Percentiles rank a stretch among this genome's conserved stretches.
Evolutionary conservation across 2,113 vertebrate genomes (phyloP).

Genomic region (Acinonyx jubatus): DNA sequence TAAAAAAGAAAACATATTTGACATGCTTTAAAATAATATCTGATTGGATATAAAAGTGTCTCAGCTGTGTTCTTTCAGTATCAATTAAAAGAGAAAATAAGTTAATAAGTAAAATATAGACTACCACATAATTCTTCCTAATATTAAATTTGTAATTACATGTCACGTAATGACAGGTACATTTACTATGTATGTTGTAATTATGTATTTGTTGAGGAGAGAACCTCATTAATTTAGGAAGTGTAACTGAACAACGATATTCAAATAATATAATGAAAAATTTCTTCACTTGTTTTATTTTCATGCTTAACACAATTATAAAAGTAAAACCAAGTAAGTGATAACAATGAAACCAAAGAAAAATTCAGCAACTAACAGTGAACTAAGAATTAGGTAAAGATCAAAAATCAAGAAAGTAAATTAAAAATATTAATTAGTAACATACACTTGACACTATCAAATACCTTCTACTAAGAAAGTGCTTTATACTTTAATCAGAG

Average conservation of each 20-base stretch:
- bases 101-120: background rate
- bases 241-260: background rate
- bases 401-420: background rate
- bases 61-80: constrained; percentile 6
- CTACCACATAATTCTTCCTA: background rate
- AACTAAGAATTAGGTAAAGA: background rate
- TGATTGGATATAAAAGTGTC: background rate
- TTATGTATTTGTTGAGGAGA: background rate
- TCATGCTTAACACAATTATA: background rate
- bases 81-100: constrained; percentile 40
- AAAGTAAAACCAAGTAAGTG: background rate
- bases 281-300: constrained; percentile 3
- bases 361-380: background rate
- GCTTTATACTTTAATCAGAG: background rate
- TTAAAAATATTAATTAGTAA: background rate
- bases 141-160: constrained; percentile 54
- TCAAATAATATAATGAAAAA: background rate
- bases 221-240: background rate
- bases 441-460: background rate
- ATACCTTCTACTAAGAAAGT: background rate
- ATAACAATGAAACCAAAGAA: background rate
- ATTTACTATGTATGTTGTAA: background rate
- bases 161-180: constrained; percentile 41
- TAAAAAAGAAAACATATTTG: background rate
- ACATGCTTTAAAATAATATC: constrained; percentile 50